These are phyloP conservation scores for Matsumurasca onukii DNA, from an alignment of 1,140 invertebrate genomes.

Conservation along the genomic window DNA sequence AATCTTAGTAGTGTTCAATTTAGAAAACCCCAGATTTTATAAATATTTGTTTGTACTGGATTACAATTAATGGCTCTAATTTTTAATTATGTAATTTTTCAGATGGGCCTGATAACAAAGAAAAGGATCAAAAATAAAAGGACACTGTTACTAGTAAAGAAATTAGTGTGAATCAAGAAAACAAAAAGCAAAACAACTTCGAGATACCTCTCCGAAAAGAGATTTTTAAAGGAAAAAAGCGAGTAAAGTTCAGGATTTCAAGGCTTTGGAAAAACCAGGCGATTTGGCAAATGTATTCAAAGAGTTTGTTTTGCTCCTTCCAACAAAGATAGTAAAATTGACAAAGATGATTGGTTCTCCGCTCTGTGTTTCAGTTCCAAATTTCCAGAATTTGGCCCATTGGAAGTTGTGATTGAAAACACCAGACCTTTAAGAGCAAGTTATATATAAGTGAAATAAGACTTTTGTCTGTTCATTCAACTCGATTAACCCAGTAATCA, in stretches of 20 bases:
- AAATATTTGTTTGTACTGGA: no score
- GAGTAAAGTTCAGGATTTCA: no score
- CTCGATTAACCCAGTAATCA: no score
- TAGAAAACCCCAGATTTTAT: no score
- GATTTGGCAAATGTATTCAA: slow-evolving; percentile 1
- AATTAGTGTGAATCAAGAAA: not conserved
- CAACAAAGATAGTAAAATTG: not conserved
- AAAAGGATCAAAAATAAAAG: not conserved
- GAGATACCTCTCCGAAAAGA: no score
- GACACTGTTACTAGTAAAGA: not conserved
- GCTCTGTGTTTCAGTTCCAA: not conserved
- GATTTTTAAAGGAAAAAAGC: no score
- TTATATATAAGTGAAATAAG: no score
- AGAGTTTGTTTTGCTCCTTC: not conserved
- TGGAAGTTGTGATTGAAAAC: slow-evolving; percentile 8
- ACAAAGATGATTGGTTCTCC: slow-evolving; percentile 11
- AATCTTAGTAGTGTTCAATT: no score
- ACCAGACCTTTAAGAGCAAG: not conserved
- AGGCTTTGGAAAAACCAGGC: not conserved
- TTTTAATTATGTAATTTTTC: no score
- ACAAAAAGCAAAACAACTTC: not conserved
- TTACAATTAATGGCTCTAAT: no score
- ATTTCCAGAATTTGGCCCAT: not conserved
- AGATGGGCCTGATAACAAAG: not conserved
- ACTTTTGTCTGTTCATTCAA: no score